A percentile compares a stretch with the other conserved stretches of the same genome.
Evolutionary conservation across 2,888 invertebrate genomes (phyloP).

Genomic region (Apotomis capreana): DNA sequence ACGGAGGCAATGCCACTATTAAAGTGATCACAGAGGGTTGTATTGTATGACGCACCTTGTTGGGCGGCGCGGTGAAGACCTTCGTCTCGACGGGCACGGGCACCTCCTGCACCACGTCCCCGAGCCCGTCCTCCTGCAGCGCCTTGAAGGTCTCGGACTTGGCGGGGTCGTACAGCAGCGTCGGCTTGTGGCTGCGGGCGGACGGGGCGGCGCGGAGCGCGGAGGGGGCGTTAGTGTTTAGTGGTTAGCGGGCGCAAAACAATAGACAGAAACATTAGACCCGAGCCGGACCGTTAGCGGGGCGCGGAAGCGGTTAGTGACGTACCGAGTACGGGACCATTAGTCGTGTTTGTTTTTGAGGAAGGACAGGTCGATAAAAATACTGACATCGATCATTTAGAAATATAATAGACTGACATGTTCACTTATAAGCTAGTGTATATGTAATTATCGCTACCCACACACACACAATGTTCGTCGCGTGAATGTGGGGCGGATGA

Average conservation of each 20-base stretch:
- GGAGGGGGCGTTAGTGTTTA: slow-evolving; percentile 76
- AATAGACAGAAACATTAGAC: slow-evolving; percentile 71
- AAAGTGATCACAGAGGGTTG: not conserved
- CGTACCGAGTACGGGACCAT: slow-evolving; percentile 51
- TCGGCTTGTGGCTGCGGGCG: slow-evolving; percentile 84
- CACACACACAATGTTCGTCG: slow-evolving; percentile 59
- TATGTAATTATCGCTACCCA: slow-evolving; percentile 45
- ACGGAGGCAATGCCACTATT: too few relatives aligned
- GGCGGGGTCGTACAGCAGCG: slow-evolving; percentile 92
- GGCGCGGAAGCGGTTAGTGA: slow-evolving; percentile 71
- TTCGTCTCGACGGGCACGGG: slow-evolving; percentile 88
- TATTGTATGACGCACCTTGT: slow-evolving; percentile 72
- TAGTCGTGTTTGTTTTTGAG: slow-evolving; percentile 85
- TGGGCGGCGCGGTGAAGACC: slow-evolving; percentile 88
- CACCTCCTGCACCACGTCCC: slow-evolving; percentile 87
- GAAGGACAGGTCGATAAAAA: slow-evolving; percentile 93
- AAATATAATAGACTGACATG: slow-evolving; percentile 61
- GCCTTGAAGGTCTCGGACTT: slow-evolving; percentile 95
- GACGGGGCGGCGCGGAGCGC: slow-evolving; percentile 50
- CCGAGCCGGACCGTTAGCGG: slow-evolving; percentile 57
- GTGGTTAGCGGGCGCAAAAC: slow-evolving; percentile 81
- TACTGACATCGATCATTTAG: slow-evolving; percentile 86
- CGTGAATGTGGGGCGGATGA: slow-evolving; percentile 61
- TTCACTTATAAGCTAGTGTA: slow-evolving; percentile 46
- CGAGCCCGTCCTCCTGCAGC: slow-evolving; percentile 89